Base-by-base conservation (phyloP, 2,888 invertebrate species). In the Rhabditoides inermis region DNA sequence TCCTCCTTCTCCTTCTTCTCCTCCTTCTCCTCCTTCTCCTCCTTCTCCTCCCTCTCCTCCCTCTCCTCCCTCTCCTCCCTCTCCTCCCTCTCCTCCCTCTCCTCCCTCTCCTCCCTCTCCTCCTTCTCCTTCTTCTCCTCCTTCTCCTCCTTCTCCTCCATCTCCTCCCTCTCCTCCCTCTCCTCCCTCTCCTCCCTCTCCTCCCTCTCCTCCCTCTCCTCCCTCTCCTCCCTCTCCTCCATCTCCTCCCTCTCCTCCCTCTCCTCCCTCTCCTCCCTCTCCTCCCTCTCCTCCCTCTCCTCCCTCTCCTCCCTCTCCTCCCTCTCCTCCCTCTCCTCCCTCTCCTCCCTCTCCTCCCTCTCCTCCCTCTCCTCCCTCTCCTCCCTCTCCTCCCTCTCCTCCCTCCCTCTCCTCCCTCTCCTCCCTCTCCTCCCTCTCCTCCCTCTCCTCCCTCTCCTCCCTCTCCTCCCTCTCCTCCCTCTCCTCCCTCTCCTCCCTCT, bases 351-450 rank as follows among this genome's bases (percentile, higher is more conserved):
- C 28, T 44, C 45, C 12, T 45, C 53, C 51, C 46, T 12, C 35
- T 36, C 25, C 10, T 10, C 6, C 36, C 23, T 27, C 20, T n/a
- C 23, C 15, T 18, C 2, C 12, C 6, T 6, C 12, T 12, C 12
- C 2, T 15, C 7, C n/a, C 35, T 7, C 25, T 46, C 51, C 49
- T 39, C 49, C 4, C 3, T 49, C 49, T 41, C 53, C 49, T 39
- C 28, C 40, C 40, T 53, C 53, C 40, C 40, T 44, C 2, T 40
- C 32, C 45, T 49, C 1, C 7, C 45, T 32, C 20, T 23, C 49
- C 45, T 49, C 53, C 12, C 41, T 53, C 32, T 45, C 36, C 37
- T 45, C 45, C 49, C 53, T 37, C 49, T 45, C 49, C 37, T 44
- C 42, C 26, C 49, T 47, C 46, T 35, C 37, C 22, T 20, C n/a